Conservation (phyloP, 2,888 invertebrate species). For the Ischnura elegans region DNA sequence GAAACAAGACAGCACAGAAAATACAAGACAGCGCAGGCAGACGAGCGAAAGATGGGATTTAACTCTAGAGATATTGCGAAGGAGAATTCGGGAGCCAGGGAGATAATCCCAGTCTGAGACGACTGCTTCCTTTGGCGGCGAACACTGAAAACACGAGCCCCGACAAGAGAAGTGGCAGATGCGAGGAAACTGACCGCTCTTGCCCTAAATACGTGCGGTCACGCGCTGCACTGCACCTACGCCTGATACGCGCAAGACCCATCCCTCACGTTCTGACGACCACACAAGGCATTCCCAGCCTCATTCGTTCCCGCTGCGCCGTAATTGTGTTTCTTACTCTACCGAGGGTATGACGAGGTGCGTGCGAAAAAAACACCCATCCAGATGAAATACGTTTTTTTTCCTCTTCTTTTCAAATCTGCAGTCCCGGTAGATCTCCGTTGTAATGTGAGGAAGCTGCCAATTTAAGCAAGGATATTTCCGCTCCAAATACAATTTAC, state of each 20-base stretch:
- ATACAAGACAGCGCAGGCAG: too few relatives aligned
- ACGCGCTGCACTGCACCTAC: neutral
- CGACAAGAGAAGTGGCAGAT: slow-evolving; percentile 4
- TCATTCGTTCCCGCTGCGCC: neutral
- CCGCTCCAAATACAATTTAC: neutral
- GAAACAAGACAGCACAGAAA: too few relatives aligned
- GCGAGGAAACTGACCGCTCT: slow-evolving; percentile 11
- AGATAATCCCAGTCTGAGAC: neutral
- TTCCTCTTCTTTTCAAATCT: neutral
- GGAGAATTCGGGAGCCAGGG: neutral
- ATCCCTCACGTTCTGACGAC: slow-evolving; percentile 17
- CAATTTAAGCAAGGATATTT: neutral
- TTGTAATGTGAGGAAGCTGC: neutral
- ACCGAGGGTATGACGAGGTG: neutral
- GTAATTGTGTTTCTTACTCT: neutral
- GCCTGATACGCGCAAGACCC: neutral
- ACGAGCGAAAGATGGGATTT: neutral
- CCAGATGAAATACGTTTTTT: too few relatives aligned
- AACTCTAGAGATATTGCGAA: neutral
- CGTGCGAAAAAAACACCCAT: neutral
- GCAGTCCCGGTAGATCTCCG: neutral
- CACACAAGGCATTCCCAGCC: neutral
- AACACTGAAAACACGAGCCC: neutral
- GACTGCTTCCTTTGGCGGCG: neutral
- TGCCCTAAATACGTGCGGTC: slow-evolving; percentile 20